Conservation (phyloP, 2,797 vertebrate genomes). For the Enteromius viviparus region DNA sequence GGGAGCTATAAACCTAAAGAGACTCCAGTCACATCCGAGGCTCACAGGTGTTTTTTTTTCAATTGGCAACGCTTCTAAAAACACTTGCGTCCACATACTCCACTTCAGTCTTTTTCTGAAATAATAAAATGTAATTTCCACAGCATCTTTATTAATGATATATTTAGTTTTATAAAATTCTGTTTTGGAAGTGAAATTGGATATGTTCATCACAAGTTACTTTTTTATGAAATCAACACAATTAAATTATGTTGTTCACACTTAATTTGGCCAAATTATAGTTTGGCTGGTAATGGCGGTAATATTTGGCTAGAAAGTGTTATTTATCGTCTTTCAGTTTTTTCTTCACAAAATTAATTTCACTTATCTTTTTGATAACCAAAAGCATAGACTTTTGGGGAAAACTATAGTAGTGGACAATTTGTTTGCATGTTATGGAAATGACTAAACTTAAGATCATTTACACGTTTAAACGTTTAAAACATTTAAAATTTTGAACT, state of each 20-base stretch:
- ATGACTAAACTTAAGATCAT: no score
- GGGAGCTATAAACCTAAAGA: conserved; percentile 23
- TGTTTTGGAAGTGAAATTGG: not conserved
- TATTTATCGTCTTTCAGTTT: not conserved
- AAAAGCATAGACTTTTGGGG: not conserved
- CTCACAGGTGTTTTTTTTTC: not conserved
- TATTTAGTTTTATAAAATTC: not conserved
- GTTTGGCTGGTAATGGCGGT: not conserved
- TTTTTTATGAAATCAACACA: not conserved
- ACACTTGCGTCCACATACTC: no score
- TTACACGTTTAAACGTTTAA: not conserved
- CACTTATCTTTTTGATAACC: not conserved
- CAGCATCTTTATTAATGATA: not conserved
- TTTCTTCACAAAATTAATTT: not conserved
- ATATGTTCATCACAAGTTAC: not conserved
- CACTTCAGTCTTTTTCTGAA: not conserved
- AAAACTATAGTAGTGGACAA: not conserved
- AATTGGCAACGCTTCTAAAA: not conserved
- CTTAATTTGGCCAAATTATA: not conserved
- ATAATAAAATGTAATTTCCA: not conserved
- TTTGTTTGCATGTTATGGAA: not conserved
- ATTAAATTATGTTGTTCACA: not conserved
- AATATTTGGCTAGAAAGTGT: not conserved
- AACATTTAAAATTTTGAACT: not conserved
- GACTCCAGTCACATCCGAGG: not conserved